Evolutionary conservation across 2,797 vertebrate species (phyloP).

Genomic region (Paramormyrops hopkinsi): DNA sequence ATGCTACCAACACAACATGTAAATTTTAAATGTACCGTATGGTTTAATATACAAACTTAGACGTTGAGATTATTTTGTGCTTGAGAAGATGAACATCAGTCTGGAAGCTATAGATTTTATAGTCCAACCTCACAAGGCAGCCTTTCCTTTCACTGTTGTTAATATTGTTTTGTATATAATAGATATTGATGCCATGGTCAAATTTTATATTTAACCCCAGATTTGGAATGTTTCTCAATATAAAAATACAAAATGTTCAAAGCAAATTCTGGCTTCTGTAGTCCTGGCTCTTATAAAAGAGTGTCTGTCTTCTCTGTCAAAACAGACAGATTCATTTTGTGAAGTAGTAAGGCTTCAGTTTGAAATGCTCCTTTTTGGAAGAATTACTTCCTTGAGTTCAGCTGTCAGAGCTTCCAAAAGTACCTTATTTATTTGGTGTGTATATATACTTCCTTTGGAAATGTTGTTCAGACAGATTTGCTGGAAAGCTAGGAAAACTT

Average conservation of each 20-base stretch:
- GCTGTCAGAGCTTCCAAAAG: background rate
- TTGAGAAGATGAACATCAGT: background rate
- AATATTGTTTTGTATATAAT: background rate
- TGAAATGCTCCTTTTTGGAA: background rate
- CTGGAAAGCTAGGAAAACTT: background rate
- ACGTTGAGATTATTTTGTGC: background rate
- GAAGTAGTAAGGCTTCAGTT: background rate
- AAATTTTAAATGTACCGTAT: conserved; percentile 17
- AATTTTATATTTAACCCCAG: background rate
- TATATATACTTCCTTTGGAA: conserved; percentile 1
- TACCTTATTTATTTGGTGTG: background rate
- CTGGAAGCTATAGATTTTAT: background rate
- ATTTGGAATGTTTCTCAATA: background rate
- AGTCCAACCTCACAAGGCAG: background rate
- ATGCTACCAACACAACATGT: conserved; percentile 19
- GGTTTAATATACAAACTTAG: conserved; percentile 31
- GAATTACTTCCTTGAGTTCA: background rate
- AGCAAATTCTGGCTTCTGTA: background rate
- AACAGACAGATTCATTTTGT: background rate
- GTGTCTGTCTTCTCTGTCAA: background rate
- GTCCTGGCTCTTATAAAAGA: background rate
- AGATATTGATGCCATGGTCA: background rate
- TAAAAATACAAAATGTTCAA: background rate
- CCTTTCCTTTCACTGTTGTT: background rate
- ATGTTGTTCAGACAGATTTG: background rate